Percentiles rank a stretch among this genome's conserved stretches.
phyloP scores from a whole-genome alignment of 2,888 invertebrate species.

The Cybosia mesomella region DNA sequence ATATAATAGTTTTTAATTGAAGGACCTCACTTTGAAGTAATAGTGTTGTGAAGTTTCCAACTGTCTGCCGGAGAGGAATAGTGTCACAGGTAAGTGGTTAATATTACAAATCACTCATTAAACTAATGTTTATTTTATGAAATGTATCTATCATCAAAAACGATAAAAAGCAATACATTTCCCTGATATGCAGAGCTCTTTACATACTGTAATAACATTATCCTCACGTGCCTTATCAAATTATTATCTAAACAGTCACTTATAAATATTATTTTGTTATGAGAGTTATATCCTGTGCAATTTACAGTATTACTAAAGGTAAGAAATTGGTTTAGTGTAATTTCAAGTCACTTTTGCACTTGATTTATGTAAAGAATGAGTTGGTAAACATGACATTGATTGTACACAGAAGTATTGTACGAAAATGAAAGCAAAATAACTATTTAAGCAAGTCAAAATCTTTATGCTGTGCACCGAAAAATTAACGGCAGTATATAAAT shows the following conservation, averaged over 20 bases:
- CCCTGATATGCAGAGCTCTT: neutral
- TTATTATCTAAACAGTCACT: neutral
- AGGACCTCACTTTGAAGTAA: constrained; percentile 30
- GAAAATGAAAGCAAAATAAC: neutral
- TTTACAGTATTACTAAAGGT: too few species aligned
- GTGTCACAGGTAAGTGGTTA: constrained; percentile 36
- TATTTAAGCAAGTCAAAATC: neutral
- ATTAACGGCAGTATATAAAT: neutral
- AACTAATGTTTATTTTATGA: constrained; percentile 3
- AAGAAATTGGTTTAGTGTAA: neutral
- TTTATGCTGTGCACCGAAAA: neutral
- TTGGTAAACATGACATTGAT: neutral
- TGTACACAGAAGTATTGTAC: neutral
- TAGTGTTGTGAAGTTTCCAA: constrained; percentile 27
- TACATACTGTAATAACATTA: neutral
- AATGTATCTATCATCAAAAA: neutral
- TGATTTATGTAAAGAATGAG: neutral
- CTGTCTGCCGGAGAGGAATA: constrained; percentile 28
- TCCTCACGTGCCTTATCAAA: neutral
- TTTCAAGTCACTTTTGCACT: neutral
- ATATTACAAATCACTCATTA: constrained; percentile 5
- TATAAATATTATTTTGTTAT: neutral
- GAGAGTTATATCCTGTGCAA: neutral
- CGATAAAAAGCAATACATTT: neutral
- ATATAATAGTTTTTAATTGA: constrained; percentile 38